Conservation (phyloP, 2,797 vertebrate genomes). For the Rhinophrynus dorsalis region DNA sequence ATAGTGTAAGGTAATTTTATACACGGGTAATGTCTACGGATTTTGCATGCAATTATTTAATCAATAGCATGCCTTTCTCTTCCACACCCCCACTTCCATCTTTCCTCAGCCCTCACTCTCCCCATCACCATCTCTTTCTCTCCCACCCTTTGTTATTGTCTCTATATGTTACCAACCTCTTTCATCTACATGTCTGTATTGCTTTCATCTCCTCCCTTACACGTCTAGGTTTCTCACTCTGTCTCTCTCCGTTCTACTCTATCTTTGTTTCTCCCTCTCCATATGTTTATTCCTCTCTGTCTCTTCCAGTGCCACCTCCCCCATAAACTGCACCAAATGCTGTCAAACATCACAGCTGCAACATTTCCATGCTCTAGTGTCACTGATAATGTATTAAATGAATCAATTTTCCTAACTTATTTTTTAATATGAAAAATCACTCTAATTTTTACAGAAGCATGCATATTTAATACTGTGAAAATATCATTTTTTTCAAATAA, state of each 20-base stretch:
- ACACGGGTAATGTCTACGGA: too few relatives aligned
- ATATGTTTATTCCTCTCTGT: slow-evolving; percentile 19
- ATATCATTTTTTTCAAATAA: neutral
- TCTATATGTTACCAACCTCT: neutral
- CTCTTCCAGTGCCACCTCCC: slow-evolving; percentile 39
- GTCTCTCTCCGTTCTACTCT: too few relatives aligned
- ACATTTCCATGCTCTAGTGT: slow-evolving; percentile 47
- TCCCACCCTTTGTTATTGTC: neutral
- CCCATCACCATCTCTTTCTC: neutral
- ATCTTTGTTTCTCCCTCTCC: slow-evolving; percentile 3
- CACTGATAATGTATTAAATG: slow-evolving; percentile 34
- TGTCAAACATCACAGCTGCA: slow-evolving; percentile 51
- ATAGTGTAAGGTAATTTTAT: too few relatives aligned
- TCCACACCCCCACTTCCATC: neutral
- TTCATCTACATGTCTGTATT: neutral
- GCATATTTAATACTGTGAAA: neutral
- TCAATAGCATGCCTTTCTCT: neutral
- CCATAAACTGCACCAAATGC: slow-evolving; percentile 48
- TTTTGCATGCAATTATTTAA: too few relatives aligned
- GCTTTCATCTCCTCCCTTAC: slow-evolving; percentile 1
- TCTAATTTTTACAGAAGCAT: neutral
- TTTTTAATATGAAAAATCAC: slow-evolving; percentile 1
- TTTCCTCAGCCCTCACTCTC: neutral
- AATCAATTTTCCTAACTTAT: slow-evolving; percentile 5
- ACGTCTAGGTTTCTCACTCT: slow-evolving; percentile 15